Evolutionary conservation across 2,888 invertebrate genomes (phyloP).

Genomic region (Microdon myrmicae): DNA sequence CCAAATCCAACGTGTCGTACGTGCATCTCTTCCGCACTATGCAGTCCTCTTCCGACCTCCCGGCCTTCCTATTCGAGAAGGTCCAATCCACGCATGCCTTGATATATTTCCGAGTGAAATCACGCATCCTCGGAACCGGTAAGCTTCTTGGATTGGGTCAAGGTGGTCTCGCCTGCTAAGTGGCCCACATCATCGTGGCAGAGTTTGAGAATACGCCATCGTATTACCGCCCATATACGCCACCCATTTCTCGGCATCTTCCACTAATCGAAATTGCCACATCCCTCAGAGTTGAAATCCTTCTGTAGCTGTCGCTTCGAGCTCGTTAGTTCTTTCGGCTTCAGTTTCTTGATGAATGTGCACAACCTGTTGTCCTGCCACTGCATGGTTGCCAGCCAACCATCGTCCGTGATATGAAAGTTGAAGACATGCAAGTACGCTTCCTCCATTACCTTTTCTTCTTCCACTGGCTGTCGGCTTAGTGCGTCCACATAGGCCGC

Average conservation of each 20-base stretch:
- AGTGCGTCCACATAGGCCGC: slow-evolving; percentile 13
- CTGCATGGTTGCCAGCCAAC: slow-evolving; percentile 15
- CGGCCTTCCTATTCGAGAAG: slow-evolving; percentile 7
- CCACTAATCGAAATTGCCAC: slow-evolving; percentile 1
- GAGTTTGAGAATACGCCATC: slow-evolving; percentile 22
- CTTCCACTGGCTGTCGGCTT: slow-evolving; percentile 6
- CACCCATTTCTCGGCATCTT: slow-evolving; percentile 3
- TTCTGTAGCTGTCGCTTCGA: not conserved
- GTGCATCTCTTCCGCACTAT: too few species aligned
- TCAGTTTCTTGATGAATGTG: not conserved
- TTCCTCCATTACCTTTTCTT: slow-evolving; percentile 6
- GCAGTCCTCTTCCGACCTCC: too few species aligned
- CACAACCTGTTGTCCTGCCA: slow-evolving; percentile 7
- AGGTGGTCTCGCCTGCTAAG: slow-evolving; percentile 9
- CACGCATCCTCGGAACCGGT: slow-evolving; percentile 10
- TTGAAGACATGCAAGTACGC: slow-evolving; percentile 2
- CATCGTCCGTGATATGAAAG: slow-evolving; percentile 1
- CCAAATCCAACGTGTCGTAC: too few species aligned
- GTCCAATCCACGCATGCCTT: slow-evolving; percentile 20
- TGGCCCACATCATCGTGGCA: slow-evolving; percentile 22
- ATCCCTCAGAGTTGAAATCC: not conserved
- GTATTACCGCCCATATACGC: slow-evolving; percentile 3
- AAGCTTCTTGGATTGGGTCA: too few species aligned
- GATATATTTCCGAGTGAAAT: slow-evolving; percentile 8
- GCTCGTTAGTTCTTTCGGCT: not conserved